Percentiles rank a stretch among this genome's conserved stretches.
Evolutionary conservation across 2,113 vertebrate species (phyloP).

Genomic region (Brachypteracias leptosomus): DNA sequence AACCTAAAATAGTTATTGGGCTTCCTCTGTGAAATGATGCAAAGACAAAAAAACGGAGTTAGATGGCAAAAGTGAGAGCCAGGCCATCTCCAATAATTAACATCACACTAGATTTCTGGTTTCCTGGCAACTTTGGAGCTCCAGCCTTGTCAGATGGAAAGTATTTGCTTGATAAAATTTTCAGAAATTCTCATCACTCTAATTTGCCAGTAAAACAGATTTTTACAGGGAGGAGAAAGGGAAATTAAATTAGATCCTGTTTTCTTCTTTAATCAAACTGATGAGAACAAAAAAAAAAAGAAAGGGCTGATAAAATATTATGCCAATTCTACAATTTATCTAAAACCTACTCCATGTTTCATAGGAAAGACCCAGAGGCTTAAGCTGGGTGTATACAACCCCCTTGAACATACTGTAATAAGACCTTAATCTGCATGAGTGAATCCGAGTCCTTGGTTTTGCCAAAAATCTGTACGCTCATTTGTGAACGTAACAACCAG

Average conservation of each 20-base stretch:
- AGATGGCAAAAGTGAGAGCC: background rate
- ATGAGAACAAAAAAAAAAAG: background rate
- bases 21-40: background rate
- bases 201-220: constrained; percentile 37
- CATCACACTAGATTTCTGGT: background rate
- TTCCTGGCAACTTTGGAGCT: constrained; percentile 39
- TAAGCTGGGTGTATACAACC: background rate
- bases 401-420: background rate
- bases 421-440: constrained; percentile 24
- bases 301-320: background rate
- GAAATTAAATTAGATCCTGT: constrained; percentile 22
- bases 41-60: background rate
- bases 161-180: constrained; percentile 39
- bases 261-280: background rate
- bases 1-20: background rate
- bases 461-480: constrained; percentile 45
- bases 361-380: background rate
- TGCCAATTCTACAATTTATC: background rate
- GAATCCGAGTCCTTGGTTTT: constrained; percentile 7
- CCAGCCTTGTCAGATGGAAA: constrained; percentile 28
- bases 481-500: constrained; percentile 40
- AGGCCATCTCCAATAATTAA: constrained; percentile 48
- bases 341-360: background rate
- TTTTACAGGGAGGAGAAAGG: background rate
- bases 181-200: constrained; percentile 42